These are phyloP conservation scores for Epsilonema sp. DNA, from an alignment of 2,888 invertebrate species.

Conservation along the genomic window DNA sequence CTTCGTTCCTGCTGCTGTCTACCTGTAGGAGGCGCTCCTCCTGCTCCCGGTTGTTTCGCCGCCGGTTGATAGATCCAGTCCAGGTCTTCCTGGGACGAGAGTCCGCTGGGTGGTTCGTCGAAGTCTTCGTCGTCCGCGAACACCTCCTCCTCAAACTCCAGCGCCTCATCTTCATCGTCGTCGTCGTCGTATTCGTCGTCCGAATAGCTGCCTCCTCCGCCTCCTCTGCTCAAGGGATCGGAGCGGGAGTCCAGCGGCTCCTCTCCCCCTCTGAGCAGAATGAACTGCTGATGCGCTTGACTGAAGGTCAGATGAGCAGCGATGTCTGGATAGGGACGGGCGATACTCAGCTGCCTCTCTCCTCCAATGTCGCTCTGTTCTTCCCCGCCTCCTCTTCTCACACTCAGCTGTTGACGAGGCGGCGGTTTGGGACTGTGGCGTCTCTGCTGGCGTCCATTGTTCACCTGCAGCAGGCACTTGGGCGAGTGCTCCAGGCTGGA, in stretches of 20 bases:
- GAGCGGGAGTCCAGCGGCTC: background rate
- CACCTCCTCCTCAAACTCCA: conserved; percentile 31
- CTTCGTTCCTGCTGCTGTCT: no score
- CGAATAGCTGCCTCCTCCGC: no score
- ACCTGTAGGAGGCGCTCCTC: no score
- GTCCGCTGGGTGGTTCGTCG: no score
- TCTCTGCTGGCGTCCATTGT: no score
- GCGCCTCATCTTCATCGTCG: conserved; percentile 16
- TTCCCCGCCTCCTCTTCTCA: background rate
- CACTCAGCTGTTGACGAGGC: background rate
- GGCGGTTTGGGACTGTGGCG: background rate
- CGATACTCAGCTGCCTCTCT: conserved; percentile 5
- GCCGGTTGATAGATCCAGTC: background rate
- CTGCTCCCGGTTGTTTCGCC: no score
- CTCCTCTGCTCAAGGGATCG: conserved; percentile 9
- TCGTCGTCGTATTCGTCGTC: conserved; percentile 17
- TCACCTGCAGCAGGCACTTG: no score
- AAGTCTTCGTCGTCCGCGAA: conserved; percentile 11
- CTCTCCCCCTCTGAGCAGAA: no score
- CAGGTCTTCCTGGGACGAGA: no score
- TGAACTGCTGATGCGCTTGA: conserved; percentile 10
- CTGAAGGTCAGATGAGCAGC: conserved; percentile 9
- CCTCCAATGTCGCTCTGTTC: no score
- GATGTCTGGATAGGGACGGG: conserved; percentile 10
- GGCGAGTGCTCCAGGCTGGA: background rate